Base-by-base conservation (phyloP, 1,140 invertebrate species). In the Leucophenga varia region DNA sequence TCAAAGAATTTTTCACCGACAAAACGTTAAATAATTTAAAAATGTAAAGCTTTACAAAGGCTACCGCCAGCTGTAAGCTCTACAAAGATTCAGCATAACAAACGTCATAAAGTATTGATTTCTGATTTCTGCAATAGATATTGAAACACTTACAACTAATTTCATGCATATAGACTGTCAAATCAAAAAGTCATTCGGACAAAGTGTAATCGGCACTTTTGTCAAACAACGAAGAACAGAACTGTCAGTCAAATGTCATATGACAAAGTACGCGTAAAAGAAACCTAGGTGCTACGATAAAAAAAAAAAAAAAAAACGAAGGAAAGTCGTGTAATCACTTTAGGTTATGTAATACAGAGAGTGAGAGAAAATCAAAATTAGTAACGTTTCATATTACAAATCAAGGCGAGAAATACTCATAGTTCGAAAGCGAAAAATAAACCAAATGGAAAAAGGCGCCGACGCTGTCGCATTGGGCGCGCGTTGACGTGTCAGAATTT, bases 401-500 rank as follows among this genome's bases (percentile, higher is more conserved):
- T n/a, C n/a, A n/a, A 18, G 28, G 31, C 30, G 37, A 40, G 36
- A 25, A 31, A 38, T 40, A 46, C 10, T 22, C 3, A n/a, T n/a
- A n/a, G n/a, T n/a, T n/a, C n/a, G n/a, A n/a, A n/a, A n/a, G n/a
- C n/a, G n/a, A n/a, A n/a, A n/a, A n/a, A n/a, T n/a, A n/a, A n/a
- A n/a, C n/a, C n/a, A n/a, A n/a, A n/a, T n/a, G n/a, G n/a, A n/a
- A n/a, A n/a, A n/a, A n/a, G n/a, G n/a, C n/a, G n/a, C n/a, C n/a
- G n/a, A n/a, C n/a, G n/a, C n/a, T 55, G 34, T 51, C 42, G 49
- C 22, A 25, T 6, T 25, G 22, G n/a, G n/a, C 22, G 42, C 35
- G 61, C 68, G 68, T 64, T 72, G 68, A 72, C 68, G 64, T 72
- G 68, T 72, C 68, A 72, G 61, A 72, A 72, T 72, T 72, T 65